These are phyloP conservation scores for Gymnoscelis rufifasciata DNA, from an alignment of 2,888 invertebrate genomes.

Conservation along the genomic window DNA sequence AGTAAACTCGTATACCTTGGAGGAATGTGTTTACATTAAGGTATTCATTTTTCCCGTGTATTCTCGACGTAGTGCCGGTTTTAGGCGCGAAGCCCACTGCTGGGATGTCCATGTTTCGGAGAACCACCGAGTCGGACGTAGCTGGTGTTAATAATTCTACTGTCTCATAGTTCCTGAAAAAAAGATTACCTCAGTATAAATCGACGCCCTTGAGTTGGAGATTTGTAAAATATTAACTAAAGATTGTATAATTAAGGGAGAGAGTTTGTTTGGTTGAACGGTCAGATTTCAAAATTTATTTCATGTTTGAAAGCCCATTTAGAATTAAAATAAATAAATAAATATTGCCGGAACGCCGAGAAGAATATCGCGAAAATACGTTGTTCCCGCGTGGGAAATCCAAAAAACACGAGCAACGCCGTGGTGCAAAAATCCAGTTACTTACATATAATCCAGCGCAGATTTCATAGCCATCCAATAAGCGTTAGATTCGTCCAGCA, in stretches of 20 bases:
- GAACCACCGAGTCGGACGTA: constrained; percentile 46
- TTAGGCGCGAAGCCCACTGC: constrained; percentile 56
- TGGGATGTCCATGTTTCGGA: constrained; percentile 52
- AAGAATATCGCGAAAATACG: too few species aligned
- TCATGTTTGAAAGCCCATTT: too few species aligned
- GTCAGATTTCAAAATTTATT: too few species aligned
- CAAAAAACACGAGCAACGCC: too few species aligned
- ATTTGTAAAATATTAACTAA: too few species aligned
- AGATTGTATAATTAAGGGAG: too few species aligned
- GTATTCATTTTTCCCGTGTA: constrained; percentile 54
- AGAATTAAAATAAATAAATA: too few species aligned
- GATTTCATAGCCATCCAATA: constrained; percentile 84
- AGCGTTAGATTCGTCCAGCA: constrained; percentile 78
- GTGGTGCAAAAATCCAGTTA: constrained; percentile 15
- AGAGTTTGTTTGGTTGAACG: too few species aligned
- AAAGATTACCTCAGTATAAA: neutral
- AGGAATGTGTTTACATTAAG: constrained; percentile 45
- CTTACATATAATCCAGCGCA: constrained; percentile 64
- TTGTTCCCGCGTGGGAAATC: too few species aligned
- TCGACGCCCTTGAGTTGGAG: too few species aligned
- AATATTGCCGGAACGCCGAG: too few species aligned
- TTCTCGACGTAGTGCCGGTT: constrained; percentile 34
- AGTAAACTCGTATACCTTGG: constrained; percentile 51
- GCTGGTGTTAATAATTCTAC: constrained; percentile 47
- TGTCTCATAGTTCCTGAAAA: constrained; percentile 45